Conservation (phyloP, 2,113 vertebrate species). For the Urocolius indicus region DNA sequence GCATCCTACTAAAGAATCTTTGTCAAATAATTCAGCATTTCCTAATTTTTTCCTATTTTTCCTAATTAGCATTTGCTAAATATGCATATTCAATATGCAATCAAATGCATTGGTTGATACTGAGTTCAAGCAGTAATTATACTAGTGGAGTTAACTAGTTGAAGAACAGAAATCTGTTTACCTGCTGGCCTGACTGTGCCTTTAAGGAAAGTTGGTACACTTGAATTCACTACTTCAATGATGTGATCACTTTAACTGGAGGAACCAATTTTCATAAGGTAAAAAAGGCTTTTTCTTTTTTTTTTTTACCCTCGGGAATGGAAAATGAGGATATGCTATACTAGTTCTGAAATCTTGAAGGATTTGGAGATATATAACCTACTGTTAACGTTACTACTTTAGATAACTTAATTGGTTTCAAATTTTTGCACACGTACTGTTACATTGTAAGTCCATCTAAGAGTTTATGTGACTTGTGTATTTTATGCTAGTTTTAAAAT, state of each 20-base stretch:
- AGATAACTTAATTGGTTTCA: background rate
- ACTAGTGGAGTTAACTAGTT: background rate
- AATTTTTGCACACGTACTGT: background rate
- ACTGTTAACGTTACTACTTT: background rate
- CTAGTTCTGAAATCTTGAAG: background rate
- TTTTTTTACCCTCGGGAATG: background rate
- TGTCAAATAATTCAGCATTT: background rate
- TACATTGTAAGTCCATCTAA: background rate
- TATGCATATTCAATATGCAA: background rate
- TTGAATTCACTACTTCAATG: background rate
- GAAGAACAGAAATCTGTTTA: background rate
- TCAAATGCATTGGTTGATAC: background rate
- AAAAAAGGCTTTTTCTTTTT: background rate
- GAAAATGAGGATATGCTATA: background rate
- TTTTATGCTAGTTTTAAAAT: background rate
- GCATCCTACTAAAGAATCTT: background rate
- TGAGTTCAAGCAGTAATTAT: background rate
- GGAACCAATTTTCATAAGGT: background rate
- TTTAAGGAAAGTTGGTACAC: background rate
- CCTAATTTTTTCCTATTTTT: background rate
- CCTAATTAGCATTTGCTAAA: background rate
- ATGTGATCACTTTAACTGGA: background rate
- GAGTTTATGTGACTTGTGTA: background rate
- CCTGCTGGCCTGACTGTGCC: background rate
- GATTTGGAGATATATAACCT: background rate